phyloP scores from a whole-genome alignment of 2,797 vertebrate genomes.

The Rhodeus uyekii region DNA sequence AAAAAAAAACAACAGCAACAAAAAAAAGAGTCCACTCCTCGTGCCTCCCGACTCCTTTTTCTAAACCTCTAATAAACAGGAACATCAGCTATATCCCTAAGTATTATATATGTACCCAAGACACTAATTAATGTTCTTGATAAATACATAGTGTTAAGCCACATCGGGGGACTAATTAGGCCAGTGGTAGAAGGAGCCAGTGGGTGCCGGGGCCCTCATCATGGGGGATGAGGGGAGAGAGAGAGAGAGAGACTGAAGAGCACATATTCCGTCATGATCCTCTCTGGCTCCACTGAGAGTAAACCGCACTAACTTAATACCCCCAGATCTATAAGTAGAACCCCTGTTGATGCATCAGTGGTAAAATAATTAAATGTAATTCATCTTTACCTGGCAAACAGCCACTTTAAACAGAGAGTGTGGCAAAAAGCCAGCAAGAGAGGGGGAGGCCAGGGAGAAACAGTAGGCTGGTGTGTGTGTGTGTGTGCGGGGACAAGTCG shows the following conservation, averaged over 20 bases:
- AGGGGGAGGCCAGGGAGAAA: conserved; percentile 40
- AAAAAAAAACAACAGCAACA: conserved; percentile 60
- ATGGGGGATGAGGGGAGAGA: conserved; percentile 59
- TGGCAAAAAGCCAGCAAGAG: conserved; percentile 45
- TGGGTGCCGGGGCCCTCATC: conserved; percentile 67
- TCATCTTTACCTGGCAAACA: conserved; percentile 64
- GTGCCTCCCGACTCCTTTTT: conserved; percentile 56
- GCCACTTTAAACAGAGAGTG: conserved; percentile 65
- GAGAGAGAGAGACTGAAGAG: conserved; percentile 58
- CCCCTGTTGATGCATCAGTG: conserved; percentile 56
- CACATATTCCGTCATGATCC: conserved; percentile 51
- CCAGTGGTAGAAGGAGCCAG: conserved; percentile 66
- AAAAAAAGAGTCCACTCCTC: conserved; percentile 60
- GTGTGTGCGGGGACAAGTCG: conserved; percentile 59
- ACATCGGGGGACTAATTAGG: conserved; percentile 83
- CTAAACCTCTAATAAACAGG: conserved; percentile 77
- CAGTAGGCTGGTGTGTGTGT: conserved; percentile 48
- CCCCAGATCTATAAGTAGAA: conserved; percentile 66
- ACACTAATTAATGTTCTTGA: conserved; percentile 79
- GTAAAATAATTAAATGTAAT: conserved; percentile 63
- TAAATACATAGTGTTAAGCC: conserved; percentile 75
- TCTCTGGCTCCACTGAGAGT: conserved; percentile 57
- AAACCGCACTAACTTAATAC: conserved; percentile 64
- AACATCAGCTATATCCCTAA: conserved; percentile 68
- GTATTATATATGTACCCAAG: conserved; percentile 72